phyloP scores from a whole-genome alignment of 1,140 invertebrate genomes.

The Listronotus bonariensis region DNA sequence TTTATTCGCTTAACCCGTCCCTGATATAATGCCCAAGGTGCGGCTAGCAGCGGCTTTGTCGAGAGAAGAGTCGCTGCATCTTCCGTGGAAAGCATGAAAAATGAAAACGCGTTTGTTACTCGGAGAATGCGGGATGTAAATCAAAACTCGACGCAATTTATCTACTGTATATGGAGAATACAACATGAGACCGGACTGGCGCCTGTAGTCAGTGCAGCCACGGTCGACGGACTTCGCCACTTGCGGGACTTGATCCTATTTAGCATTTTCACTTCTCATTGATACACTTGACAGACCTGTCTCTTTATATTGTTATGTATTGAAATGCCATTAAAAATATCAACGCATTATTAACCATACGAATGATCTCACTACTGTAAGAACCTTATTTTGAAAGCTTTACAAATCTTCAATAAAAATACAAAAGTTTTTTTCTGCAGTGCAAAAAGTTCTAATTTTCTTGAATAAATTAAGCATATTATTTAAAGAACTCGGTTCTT shows the following conservation, averaged over 20 bases:
- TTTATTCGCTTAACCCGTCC: constrained; percentile 9
- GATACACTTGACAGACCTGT: constrained; percentile 22
- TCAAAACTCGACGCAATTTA: constrained; percentile 54
- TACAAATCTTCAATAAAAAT: too few relatives aligned
- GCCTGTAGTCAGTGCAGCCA: constrained; percentile 34
- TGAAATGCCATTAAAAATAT: too few relatives aligned
- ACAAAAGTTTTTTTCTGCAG: too few relatives aligned
- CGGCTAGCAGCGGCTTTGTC: constrained; percentile 32
- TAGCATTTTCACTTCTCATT: constrained; percentile 23
- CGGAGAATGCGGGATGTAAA: constrained; percentile 54
- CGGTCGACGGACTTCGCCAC: constrained; percentile 36
- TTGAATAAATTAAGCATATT: too few relatives aligned
- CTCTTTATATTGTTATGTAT: constrained; percentile 8
- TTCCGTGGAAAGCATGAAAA: constrained; percentile 46
- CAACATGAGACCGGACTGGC: constrained; percentile 42
- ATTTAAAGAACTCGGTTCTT: too few relatives aligned
- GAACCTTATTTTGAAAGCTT: too few relatives aligned
- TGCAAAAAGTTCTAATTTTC: too few relatives aligned
- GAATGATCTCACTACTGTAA: too few relatives aligned
- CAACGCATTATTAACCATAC: too few relatives aligned
- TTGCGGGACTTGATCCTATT: constrained; percentile 20
- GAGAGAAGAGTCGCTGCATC: constrained; percentile 11
- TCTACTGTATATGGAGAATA: constrained; percentile 51
- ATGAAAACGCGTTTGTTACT: constrained; percentile 52
- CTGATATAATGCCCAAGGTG: constrained; percentile 28